phyloP scores from a whole-genome alignment of 1,140 invertebrate species.

The Trigoniulus corallinus region DNA sequence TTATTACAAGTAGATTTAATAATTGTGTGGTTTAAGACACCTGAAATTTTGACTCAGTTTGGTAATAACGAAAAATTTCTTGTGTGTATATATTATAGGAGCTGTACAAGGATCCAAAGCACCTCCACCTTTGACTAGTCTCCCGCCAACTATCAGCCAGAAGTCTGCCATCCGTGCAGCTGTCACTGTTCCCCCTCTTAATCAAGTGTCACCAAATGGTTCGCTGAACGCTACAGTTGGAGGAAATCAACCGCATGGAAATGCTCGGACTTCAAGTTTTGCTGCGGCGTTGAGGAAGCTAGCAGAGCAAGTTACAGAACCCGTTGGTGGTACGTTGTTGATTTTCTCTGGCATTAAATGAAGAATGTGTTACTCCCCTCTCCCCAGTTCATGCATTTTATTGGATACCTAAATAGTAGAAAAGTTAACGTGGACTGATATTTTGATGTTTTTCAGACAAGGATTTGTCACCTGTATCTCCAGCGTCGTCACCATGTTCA shows the following conservation, averaged over 20 bases:
- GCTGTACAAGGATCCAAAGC: conserved; percentile 22
- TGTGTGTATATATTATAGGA: conserved; percentile 17
- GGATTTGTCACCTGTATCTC: conserved; percentile 14
- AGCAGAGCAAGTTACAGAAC: conserved; percentile 52
- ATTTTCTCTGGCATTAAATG: too few relatives aligned
- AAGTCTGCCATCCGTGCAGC: conserved; percentile 21
- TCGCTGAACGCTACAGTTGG: conserved; percentile 20
- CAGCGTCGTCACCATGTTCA: conserved; percentile 12
- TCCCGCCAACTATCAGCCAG: conserved; percentile 11
- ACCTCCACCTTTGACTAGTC: conserved; percentile 22
- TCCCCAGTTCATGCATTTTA: too few relatives aligned
- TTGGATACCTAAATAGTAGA: too few relatives aligned
- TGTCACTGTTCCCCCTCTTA: conserved; percentile 23
- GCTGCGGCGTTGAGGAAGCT: conserved; percentile 59
- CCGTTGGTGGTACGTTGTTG: conserved; percentile 11
- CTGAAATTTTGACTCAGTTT: too few relatives aligned
- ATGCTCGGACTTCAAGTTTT: conserved; percentile 36
- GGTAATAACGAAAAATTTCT: too few relatives aligned
- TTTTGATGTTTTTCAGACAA: conserved; percentile 15
- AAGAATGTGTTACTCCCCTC: background rate
- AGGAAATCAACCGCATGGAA: conserved; percentile 17
- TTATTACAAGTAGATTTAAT: too few relatives aligned
- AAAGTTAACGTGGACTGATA: too few relatives aligned
- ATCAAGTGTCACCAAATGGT: conserved; percentile 22
- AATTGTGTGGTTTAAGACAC: too few relatives aligned